Evolutionary conservation across 92 coral and sea anemone species (phyloP), one percentile per base, ranked within the genome.

Genomic region (Ricordea florida): DNA sequence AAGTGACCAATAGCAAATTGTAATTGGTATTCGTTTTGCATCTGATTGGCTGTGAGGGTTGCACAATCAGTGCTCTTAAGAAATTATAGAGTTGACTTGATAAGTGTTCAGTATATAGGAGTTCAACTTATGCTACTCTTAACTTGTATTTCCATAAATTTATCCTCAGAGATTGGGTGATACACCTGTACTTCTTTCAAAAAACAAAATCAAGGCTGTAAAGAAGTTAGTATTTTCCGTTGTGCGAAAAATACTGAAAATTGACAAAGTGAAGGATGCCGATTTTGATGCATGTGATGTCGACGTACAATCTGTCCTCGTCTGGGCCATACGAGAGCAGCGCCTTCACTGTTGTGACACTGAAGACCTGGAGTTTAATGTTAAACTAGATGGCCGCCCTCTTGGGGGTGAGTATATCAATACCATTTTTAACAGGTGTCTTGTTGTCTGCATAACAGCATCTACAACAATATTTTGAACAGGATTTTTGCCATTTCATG

Each of bases 321-420:
- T 64, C 3, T 78, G 84, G 84, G 84, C 84, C 15, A 66, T 78
- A 3, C 24, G 61, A 10, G 76, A 78, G 33, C 84, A 66, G 32
- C n/a, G 57, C n/a, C 74, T 78, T 21, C 18, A 14, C 14, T 8
- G 34, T 26, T 30, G 43, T 29, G 62, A 51, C 26, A 13, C 29
- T 1, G 45, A 28, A n/a, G 46, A 36, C 11, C 40, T 66, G 18
- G 84, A 78, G 42, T 76, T 76, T 51, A 76, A 76, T 24, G 63
- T 76, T 15, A 76, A 76, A 23, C 30, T 76, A 3, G 82, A 78
- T 66, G 76, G 84, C 4, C 66, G 69, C 9, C 84, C 84, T 9
- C 64, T 78, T 23, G 84, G 84, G 53, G 84, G 73, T 75, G 18
- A 6, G 60, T 14, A 9, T 1, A 44, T 6, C 17, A 44, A 6